Evolutionary conservation across 2,113 vertebrate genomes (phyloP).

Genomic region (Tachysurus fulvidraco): DNA sequence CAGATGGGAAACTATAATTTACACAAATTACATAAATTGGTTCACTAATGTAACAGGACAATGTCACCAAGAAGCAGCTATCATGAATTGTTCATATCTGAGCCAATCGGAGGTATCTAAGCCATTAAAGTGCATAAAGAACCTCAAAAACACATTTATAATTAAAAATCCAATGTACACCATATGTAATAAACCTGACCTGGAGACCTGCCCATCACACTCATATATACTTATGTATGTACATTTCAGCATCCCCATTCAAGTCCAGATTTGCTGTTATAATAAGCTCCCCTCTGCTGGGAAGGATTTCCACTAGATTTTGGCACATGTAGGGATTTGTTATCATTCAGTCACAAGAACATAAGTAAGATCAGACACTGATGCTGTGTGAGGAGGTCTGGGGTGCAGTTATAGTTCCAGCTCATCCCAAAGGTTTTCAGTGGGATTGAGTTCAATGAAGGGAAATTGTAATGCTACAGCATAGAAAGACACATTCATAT

Average conservation of each 20-base stretch:
- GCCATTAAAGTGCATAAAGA: background rate
- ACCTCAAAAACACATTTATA: background rate
- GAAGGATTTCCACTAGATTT: no score
- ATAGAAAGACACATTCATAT: background rate
- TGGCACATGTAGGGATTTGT: background rate
- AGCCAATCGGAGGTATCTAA: background rate
- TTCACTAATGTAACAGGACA: background rate
- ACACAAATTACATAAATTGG: background rate
- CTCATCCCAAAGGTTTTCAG: background rate
- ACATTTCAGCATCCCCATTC: no score
- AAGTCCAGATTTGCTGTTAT: no score
- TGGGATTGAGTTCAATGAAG: background rate
- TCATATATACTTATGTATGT: no score
- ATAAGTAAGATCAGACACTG: no score
- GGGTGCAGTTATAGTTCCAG: background rate
- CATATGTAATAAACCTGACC: background rate
- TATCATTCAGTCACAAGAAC: background rate
- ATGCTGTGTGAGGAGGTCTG: no score
- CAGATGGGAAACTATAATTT: background rate
- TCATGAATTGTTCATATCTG: background rate
- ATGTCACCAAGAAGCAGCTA: background rate
- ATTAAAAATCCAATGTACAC: background rate
- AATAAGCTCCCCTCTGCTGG: background rate
- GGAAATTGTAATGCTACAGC: background rate
- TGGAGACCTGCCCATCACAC: no score